phyloP scores from a whole-genome alignment of 2,888 invertebrate species.

The Tenthredo notha region DNA sequence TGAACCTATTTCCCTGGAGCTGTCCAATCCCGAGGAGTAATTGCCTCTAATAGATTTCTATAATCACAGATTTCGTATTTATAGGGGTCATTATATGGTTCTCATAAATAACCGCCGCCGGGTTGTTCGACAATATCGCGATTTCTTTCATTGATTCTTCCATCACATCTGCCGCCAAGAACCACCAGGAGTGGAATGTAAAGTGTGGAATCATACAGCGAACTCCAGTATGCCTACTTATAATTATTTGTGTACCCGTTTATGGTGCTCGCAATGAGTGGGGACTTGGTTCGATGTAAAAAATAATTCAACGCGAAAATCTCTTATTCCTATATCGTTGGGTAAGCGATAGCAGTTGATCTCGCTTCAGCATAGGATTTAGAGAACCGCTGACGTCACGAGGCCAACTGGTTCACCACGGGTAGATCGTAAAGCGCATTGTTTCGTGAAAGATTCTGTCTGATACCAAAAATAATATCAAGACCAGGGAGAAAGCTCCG shows the following conservation, averaged over 20 bases:
- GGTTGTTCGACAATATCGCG: conserved; percentile 37
- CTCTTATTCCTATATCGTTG: neutral
- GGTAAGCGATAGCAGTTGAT: conserved; percentile 11
- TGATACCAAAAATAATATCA: conserved; percentile 38
- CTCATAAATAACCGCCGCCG: conserved; percentile 62
- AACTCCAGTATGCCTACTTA: neutral
- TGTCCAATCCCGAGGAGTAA: conserved; percentile 43
- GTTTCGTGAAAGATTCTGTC: conserved; percentile 5
- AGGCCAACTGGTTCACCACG: conserved; percentile 43
- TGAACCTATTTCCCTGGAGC: conserved; percentile 26
- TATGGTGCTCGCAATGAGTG: neutral
- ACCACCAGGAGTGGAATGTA: conserved; percentile 7
- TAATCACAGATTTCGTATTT: conserved; percentile 58
- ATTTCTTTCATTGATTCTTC: conserved; percentile 43
- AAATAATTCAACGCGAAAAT: conserved; percentile 10
- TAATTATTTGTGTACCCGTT: conserved; percentile 33
- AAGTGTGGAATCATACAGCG: conserved; percentile 3
- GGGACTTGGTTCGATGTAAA: conserved; percentile 2
- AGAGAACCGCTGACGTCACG: conserved; percentile 28
- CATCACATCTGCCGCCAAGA: conserved; percentile 18
- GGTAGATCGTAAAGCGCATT: conserved; percentile 31
- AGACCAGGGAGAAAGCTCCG: conserved; percentile 21
- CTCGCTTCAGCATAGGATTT: conserved; percentile 17
- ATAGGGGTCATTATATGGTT: conserved; percentile 59
- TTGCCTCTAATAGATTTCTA: conserved; percentile 57